These are phyloP conservation scores for Eumeta japonica DNA, from an alignment of 1,140 invertebrate species.

Conservation along the genomic window DNA sequence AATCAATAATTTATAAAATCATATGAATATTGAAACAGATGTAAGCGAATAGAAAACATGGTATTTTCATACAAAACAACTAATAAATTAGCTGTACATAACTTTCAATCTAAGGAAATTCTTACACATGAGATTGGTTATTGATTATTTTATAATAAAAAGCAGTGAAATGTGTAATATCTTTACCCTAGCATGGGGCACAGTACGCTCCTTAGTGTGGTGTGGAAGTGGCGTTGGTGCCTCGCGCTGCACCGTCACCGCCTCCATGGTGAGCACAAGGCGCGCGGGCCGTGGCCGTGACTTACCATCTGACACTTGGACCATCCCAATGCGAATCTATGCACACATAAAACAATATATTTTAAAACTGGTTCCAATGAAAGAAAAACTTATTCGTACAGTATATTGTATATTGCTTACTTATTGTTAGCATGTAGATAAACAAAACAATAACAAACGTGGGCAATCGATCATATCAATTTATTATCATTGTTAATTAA, in stretches of 20 bases:
- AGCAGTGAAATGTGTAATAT: neutral
- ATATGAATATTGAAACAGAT: too few species aligned
- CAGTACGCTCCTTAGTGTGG: constrained; percentile 41
- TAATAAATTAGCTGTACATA: too few species aligned
- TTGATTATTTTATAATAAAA: neutral
- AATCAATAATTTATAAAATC: too few species aligned
- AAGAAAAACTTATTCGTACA: neutral
- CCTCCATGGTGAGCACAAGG: constrained; percentile 83
- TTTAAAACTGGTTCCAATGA: neutral
- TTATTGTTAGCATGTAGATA: constrained; percentile 1
- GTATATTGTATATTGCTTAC: neutral
- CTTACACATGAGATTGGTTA: too few species aligned
- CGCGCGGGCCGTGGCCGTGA: constrained; percentile 79
- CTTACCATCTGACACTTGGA: constrained; percentile 89
- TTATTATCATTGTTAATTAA: neutral
- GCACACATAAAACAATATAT: neutral
- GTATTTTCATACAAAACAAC: neutral
- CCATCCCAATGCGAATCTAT: constrained; percentile 81
- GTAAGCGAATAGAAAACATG: neutral
- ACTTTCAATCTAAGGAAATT: too few species aligned
- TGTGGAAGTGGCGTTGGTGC: constrained; percentile 24
- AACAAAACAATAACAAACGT: neutral
- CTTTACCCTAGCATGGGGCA: constrained; percentile 62
- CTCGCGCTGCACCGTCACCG: constrained; percentile 72
- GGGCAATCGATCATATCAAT: neutral